These are phyloP conservation scores for Oscheius onirici DNA, from an alignment of 2,888 invertebrate species.

Conservation along the genomic window DNA sequence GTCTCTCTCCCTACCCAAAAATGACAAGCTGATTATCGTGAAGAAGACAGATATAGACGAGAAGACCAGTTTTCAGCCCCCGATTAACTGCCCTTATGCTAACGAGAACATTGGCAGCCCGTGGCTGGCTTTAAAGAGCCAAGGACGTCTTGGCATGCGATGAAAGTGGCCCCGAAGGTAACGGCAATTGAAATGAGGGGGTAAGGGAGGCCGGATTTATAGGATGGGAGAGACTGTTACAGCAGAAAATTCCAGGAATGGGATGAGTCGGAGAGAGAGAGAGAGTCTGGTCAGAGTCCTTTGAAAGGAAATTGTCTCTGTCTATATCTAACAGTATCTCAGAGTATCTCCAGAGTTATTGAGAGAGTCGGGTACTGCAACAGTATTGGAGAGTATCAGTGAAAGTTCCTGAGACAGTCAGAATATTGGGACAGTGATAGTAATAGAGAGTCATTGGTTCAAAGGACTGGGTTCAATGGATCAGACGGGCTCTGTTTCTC, in stretches of 20 bases:
- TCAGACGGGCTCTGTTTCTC: too few relatives aligned
- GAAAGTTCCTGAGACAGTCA: too few relatives aligned
- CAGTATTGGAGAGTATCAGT: too few relatives aligned
- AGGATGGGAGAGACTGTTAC: neutral
- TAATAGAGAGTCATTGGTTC: too few relatives aligned
- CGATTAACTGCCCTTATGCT: slow-evolving; percentile 26
- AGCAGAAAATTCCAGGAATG: neutral
- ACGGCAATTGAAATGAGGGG: neutral
- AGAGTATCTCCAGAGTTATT: too few relatives aligned
- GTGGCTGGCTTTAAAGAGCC: neutral
- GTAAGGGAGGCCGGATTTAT: too few relatives aligned
- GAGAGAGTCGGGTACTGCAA: too few relatives aligned
- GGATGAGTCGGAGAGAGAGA: neutral
- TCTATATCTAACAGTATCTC: too few relatives aligned
- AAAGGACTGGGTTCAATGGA: too few relatives aligned
- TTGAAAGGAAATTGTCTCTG: too few relatives aligned
- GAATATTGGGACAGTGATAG: too few relatives aligned
- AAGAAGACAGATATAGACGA: neutral
- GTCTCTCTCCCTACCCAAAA: neutral
- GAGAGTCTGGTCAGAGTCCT: neutral
- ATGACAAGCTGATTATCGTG: slow-evolving; percentile 28
- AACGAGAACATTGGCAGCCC: slow-evolving; percentile 14
- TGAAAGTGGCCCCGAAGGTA: neutral
- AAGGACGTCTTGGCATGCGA: neutral
- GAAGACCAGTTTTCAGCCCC: neutral